Base-by-base conservation (phyloP, 1,140 invertebrate species). In the Diachasma alloeum region DNA sequence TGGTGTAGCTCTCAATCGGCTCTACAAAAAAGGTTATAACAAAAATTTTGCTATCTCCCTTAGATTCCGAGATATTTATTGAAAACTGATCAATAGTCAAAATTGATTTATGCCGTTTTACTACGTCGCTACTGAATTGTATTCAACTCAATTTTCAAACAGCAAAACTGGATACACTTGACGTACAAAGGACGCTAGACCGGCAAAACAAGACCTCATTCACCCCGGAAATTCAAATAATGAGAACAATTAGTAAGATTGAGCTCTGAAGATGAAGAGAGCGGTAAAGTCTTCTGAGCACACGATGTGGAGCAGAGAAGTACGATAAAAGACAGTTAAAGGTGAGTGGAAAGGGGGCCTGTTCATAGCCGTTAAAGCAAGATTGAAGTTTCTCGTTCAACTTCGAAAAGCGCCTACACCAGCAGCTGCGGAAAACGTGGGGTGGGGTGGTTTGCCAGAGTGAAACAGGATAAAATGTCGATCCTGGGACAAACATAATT, bases 401-500 rank as follows among this genome's bases (percentile, higher is more conserved):
- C 59, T 63, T 26, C 8, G 59, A 26, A 26, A 26, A 63, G 24
- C 59, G 59, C 59, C 59, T 26, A 63, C 59, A 63, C 59, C 59
- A 63, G 59, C 48, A 56, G 48, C 31, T 31, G 31, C 4, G 24
- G 59, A n/a, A 53, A 53, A 3, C 6, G 59, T 63, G 6, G 19
- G 24, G 8, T 10, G 24, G 13, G 24, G 24, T 19, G 24, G n/a
- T n/a, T 10, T 22, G 24, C 19, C 24, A 63, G 22, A 63, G 24
- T 63, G 24, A 63, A 63, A 63, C 24, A 63, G 24, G 59, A 63
- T 63, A 63, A 63, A 63, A 63, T 63, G 59, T 63, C 59, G 59
- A 63, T 26, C 13, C 24, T 63, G 59, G 24, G 24, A 63, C 59
- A 63, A 63, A 63, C 59, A 63, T 63, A 63, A 63, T 63, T 63